phyloP scores from a whole-genome alignment of 2,113 vertebrate species.

The Hepsetus odoe region DNA sequence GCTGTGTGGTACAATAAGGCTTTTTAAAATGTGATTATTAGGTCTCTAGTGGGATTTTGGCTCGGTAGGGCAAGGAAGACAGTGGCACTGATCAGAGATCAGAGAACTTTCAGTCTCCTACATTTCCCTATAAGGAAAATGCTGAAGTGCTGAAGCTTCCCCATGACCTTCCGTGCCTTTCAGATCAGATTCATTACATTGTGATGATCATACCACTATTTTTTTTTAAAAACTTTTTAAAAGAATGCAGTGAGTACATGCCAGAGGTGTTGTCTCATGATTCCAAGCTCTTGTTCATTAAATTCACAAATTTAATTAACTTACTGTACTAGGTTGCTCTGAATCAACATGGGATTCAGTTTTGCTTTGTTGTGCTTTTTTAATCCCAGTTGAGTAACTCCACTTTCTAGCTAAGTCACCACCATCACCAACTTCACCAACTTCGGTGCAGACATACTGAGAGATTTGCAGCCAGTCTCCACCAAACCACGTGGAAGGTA shows the following conservation, averaged over 20 bases:
- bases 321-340: no score
- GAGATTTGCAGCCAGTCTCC: no score
- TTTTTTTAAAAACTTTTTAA: background rate
- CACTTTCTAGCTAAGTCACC: no score
- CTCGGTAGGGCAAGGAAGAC: background rate
- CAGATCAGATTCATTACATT: slow-evolving; percentile 30
- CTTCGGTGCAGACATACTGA: no score
- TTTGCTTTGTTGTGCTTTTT: no score
- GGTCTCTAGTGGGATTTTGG: slow-evolving; percentile 4
- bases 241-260: slow-evolving; percentile 13
- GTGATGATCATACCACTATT: slow-evolving; percentile 11
- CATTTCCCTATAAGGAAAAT: background rate
- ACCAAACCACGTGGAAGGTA: no score
- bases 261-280: slow-evolving; percentile 16
- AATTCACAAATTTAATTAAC: no score
- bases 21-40: slow-evolving; percentile 30
- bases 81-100: slow-evolving; percentile 22
- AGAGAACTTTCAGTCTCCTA: slow-evolving; percentile 14
- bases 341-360: no score
- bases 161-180: slow-evolving; percentile 28
- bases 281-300: no score
- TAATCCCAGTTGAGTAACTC: no score
- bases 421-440: no score
- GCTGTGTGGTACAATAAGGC: slow-evolving; percentile 15
- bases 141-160: slow-evolving; percentile 14